Base-by-base conservation (phyloP, 2,797 vertebrate species). In the Protosalanx chinensis region DNA sequence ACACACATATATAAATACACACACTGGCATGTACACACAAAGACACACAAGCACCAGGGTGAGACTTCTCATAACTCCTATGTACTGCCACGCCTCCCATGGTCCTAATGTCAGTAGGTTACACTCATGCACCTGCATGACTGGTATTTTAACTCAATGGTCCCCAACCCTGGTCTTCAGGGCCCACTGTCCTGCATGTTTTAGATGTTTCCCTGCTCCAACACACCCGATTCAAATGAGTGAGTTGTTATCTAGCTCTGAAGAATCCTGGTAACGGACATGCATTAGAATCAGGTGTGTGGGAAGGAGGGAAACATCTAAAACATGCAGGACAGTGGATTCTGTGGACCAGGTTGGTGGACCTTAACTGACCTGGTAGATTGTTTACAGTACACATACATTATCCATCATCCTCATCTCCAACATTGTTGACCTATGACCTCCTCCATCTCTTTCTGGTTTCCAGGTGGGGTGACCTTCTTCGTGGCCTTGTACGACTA, bases 401-500 rank as follows among this genome's bases (percentile, higher is more conserved):
- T 8, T 12, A 13, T 46, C 41, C 41, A 46, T 3, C 51, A 56
- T 16, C 4, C 51, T 16, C 5, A 56, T 56, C 5, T 49, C 33
- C 8, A 49, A 15, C 46, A 49, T 3, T 12, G 8, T 56, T n/a
- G n/a, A n/a, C 51, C 51, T 56, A 16, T n/a, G 15, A 56, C 51
- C 6, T 27, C 41, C 51, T 33, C 6, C 75, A 10, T 79, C 32
- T 74, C 71, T 61, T 10, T 37, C 4, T 16, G 27, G 3, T 20
- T 59, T 78, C 63, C 1, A 98, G 96, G 95, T 86, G 96, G 96
- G 37, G 95, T 98, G 82, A 97, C 95, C 46, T 92, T 98, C 91
- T 98, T 97, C 88, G 96, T 98, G 92, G 96, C 96, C 91, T 95
- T 98, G 89, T 98, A 97, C 46, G 96, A 98, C 91, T 98, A 98